Evolutionary conservation across 2,113 vertebrate genomes (phyloP).

Genomic region (Burhinus bistriatus): DNA sequence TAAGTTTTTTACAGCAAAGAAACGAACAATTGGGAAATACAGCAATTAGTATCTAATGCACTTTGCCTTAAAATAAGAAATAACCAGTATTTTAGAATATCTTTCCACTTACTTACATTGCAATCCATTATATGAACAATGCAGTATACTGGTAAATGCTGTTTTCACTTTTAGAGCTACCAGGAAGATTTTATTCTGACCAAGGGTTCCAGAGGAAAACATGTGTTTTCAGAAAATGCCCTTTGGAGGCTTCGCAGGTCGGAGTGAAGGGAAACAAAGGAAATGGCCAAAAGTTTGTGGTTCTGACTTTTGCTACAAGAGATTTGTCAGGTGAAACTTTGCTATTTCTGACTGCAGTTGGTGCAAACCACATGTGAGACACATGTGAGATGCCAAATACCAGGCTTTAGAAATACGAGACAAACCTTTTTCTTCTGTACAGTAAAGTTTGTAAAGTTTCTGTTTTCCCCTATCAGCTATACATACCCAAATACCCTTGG

Average conservation of each 20-base stretch:
- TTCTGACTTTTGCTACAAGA: background rate
- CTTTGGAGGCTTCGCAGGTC: background rate
- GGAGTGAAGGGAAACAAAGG: background rate
- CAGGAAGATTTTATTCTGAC: background rate
- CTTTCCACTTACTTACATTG: background rate
- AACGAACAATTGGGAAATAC: background rate
- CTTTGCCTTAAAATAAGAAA: background rate
- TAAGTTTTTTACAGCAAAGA: background rate
- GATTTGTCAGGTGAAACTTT: background rate
- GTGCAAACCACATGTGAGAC: background rate
- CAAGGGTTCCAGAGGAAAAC: background rate
- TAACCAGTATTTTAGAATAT: background rate
- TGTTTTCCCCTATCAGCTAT: background rate
- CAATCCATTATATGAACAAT: background rate
- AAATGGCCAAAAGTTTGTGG: background rate
- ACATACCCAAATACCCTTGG: background rate
- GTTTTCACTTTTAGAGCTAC: background rate
- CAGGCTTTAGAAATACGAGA: background rate
- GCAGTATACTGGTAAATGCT: background rate
- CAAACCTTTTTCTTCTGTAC: background rate
- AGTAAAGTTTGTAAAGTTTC: background rate
- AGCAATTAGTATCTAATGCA: background rate
- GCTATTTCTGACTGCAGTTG: background rate
- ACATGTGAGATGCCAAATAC: background rate
- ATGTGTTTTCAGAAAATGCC: background rate